Conservation (phyloP, 2,113 vertebrate species). For the Puffinus mauretanicus region DNA sequence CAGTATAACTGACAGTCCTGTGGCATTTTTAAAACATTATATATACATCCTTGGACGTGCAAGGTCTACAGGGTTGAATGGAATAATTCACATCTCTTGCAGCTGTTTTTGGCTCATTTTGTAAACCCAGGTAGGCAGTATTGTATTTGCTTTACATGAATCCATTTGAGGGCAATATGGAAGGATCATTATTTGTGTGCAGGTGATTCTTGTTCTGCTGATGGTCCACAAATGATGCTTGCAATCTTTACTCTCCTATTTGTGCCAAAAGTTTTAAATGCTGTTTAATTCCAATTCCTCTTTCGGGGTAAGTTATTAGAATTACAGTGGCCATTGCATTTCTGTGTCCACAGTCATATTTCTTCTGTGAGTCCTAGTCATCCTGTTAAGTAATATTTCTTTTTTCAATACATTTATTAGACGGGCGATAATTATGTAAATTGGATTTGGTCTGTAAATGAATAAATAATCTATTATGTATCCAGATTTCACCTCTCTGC, state of each 20-base stretch:
- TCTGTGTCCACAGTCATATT: not conserved
- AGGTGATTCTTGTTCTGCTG: not conserved
- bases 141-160: not conserved
- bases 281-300: not conserved
- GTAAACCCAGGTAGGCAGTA: not conserved
- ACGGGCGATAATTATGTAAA: not conserved
- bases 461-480: not conserved
- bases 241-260: not conserved
- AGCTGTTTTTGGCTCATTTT: not conserved
- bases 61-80: not conserved
- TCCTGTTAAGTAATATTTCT: not conserved
- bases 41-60: not conserved
- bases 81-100: not conserved
- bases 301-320: not conserved
- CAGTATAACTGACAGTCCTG: not conserved
- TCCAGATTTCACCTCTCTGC: not conserved
- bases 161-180: not conserved
- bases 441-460: not conserved
- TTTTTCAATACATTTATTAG: not conserved
- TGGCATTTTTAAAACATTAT: not conserved
- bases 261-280: not conserved
- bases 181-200: not conserved
- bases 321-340: not conserved
- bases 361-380: not conserved
- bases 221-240: not conserved